Evolutionary conservation across 2,797 vertebrate species (phyloP), one percentile per base, ranked within the genome.

Genomic region (Phrynocephalus vlangalii): DNA sequence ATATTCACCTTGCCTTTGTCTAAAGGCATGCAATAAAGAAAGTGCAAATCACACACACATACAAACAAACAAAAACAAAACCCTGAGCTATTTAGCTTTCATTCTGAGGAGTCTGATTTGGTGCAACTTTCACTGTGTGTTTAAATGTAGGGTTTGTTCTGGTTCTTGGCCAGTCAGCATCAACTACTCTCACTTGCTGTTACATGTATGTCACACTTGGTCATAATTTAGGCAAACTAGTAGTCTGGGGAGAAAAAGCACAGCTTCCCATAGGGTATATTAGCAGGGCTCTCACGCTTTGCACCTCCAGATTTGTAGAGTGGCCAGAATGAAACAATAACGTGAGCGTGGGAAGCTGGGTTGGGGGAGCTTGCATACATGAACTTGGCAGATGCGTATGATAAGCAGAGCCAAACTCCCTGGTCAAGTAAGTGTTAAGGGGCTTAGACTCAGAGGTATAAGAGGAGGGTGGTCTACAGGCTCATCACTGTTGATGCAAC

Each of bases 291-390:
- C 87, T 81, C 87, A 85, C 20, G 30, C 70, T 67, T 22, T 81
- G 38, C 63, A 88, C 83, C 78, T 88, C 83, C 83, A 82, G 83
- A 67, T 70, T 85, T 82, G 83, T 75, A 83, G 16, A 60, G 30
- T 71, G 50, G 86, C 87, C 83, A 88, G 79, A 88, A 82, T 76
- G 87, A 88, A 88, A 68, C 83, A 68, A 76, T 77, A 84, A 50
- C 70, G 18, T 60, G 72, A 85, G 78, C 30, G 87, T 88, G 83
- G 71, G 83, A 85, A 88, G 83, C 50, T 48, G 70, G 81, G 52
- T 70, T 52, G 13, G 30, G 70, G 78, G 60, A 88, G 38, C 73
- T 77, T 88, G 71, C 30, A 85, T 85, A 24, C 79, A 82, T 26
- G 44, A 82, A 77, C 50, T 85, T 88, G 71, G 87, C 87, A 68